Evolutionary conservation across 2,888 invertebrate species (phyloP).

Genomic region (Pelosia muscerda): DNA sequence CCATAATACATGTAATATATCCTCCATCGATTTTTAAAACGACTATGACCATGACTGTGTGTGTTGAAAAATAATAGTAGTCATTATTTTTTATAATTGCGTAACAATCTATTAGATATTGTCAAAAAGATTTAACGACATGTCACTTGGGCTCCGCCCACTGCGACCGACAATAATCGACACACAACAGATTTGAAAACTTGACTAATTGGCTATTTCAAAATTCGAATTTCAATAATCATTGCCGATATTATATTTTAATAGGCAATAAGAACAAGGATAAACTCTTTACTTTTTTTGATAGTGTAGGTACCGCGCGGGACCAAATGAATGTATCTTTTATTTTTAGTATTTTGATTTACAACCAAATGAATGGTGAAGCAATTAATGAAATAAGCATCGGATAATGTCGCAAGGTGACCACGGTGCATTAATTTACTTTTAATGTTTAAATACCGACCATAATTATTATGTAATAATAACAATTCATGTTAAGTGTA

Average conservation of each 20-base stretch:
- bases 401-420: conserved; percentile 71
- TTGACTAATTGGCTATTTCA: conserved; percentile 76
- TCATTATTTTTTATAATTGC: conserved; percentile 30
- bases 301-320: conserved; percentile 66
- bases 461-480: conserved; percentile 39
- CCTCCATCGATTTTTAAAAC: no score
- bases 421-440: conserved; percentile 53
- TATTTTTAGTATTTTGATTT: conserved; percentile 77
- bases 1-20: no score
- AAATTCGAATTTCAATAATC: conserved; percentile 79
- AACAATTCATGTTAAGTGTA: conserved; percentile 57
- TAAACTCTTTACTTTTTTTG: conserved; percentile 59
- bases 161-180: conserved; percentile 54
- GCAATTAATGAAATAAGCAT: conserved; percentile 74
- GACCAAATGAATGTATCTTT: conserved; percentile 74
- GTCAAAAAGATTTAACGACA: conserved; percentile 68
- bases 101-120: conserved; percentile 52
- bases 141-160: conserved; percentile 70
- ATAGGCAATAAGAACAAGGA: conserved; percentile 76
- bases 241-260: conserved; percentile 79
- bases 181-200: conserved; percentile 53
- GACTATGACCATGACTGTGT: background rate
- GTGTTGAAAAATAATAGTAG: background rate
- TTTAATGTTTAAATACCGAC: conserved; percentile 49
- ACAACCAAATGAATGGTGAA: conserved; percentile 76